phyloP scores from a whole-genome alignment of 23 tunicate species.

The Ascidia mentula region DNA sequence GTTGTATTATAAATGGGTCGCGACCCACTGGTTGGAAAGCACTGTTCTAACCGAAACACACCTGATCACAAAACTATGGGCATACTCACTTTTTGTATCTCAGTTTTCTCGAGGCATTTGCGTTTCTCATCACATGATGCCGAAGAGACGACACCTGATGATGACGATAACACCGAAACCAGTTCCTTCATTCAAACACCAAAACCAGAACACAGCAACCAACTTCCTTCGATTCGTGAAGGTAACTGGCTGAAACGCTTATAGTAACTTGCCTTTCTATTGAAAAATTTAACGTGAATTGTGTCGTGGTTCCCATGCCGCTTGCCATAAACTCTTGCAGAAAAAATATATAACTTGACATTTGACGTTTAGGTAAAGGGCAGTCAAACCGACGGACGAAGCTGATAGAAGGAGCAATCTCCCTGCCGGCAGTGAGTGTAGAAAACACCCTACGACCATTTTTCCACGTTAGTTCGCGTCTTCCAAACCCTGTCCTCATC shows the following conservation, averaged over 20 bases:
- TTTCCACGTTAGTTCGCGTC: slow-evolving; percentile 65
- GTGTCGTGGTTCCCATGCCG: too few species aligned
- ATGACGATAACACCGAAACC: slow-evolving; percentile 45
- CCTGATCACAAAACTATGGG: too few species aligned
- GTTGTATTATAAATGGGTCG: too few species aligned
- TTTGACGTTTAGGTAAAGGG: background rate
- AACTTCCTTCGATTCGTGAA: slow-evolving; percentile 50
- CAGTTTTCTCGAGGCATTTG: slow-evolving; percentile 1
- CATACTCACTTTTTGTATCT: too few species aligned
- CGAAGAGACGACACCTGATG: slow-evolving; percentile 37
- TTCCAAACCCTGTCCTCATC: slow-evolving; percentile 48
- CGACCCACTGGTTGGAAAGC: too few species aligned
- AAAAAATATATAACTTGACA: background rate
- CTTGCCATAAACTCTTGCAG: background rate
- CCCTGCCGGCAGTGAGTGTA: slow-evolving; percentile 74
- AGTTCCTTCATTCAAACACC: slow-evolving; percentile 82
- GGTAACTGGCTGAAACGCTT: too few species aligned
- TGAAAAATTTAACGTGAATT: too few species aligned
- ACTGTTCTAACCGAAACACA: too few species aligned
- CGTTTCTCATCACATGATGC: slow-evolving; percentile 19
- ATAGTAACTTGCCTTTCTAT: too few species aligned
- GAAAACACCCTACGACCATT: slow-evolving; percentile 83
- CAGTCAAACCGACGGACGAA: slow-evolving; percentile 25
- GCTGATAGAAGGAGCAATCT: slow-evolving; percentile 60
- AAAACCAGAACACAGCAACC: slow-evolving; percentile 24